phyloP scores from a whole-genome alignment of 1,140 invertebrate species.

The Drosophila ambigua region DNA sequence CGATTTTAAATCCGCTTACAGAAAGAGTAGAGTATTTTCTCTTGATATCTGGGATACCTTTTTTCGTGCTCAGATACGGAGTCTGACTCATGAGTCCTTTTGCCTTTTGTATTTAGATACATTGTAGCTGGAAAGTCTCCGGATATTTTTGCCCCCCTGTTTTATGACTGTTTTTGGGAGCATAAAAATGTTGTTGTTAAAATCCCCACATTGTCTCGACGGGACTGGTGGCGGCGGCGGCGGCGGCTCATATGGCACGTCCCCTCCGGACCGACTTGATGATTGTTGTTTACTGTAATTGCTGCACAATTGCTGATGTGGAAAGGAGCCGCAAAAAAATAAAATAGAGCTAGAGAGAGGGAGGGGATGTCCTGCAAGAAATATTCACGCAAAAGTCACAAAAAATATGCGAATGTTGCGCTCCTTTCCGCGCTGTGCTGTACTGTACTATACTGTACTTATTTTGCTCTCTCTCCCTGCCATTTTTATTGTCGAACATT shows the following conservation, averaged over 20 bases:
- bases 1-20: conserved; percentile 63
- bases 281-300: conserved; percentile 78
- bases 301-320: conserved; percentile 70
- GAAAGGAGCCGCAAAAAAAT: neutral
- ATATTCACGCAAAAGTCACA: conserved; percentile 75
- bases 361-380: conserved; percentile 7
- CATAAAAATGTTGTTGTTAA: conserved; percentile 22
- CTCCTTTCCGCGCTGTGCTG: conserved; percentile 31
- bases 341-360: neutral
- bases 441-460: conserved; percentile 23
- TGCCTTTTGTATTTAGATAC: neutral
- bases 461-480: neutral
- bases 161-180: conserved; percentile 46
- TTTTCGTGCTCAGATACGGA: neutral
- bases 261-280: conserved; percentile 45
- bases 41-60: conserved; percentile 39
- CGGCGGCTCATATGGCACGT: conserved; percentile 29
- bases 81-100: neutral
- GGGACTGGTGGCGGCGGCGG: neutral
- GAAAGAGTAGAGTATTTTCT: conserved; percentile 1
- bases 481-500: conserved; percentile 76
- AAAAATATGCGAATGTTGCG: conserved; percentile 71
- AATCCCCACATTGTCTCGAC: conserved; percentile 54
- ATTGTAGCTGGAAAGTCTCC: conserved; percentile 24
- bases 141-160: neutral